Evolutionary conservation across 2,113 vertebrate genomes (phyloP).

Genomic region (Cepphus grylle): DNA sequence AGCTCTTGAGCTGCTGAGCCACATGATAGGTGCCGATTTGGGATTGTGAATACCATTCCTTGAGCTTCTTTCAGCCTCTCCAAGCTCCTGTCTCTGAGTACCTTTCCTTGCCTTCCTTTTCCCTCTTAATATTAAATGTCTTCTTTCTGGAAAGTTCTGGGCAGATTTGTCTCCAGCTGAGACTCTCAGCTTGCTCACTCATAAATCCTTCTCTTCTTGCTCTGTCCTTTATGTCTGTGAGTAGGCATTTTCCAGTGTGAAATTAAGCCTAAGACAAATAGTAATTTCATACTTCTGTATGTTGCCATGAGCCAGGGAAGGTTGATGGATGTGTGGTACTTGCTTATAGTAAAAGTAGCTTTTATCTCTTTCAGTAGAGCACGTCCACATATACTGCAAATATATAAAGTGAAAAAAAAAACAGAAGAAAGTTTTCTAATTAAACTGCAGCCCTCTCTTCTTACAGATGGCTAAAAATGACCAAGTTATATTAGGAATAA

Average conservation of each 20-base stretch:
- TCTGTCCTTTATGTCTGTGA: background rate
- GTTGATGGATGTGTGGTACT: too few relatives aligned
- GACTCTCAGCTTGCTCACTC: background rate
- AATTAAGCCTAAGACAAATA: background rate
- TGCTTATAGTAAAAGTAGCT: background rate
- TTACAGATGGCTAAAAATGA: background rate
- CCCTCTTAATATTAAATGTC: background rate
- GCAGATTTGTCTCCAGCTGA: background rate
- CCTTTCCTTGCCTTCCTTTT: background rate
- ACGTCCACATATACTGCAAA: background rate
- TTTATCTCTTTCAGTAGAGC: background rate
- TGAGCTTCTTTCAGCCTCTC: background rate
- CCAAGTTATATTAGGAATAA: background rate
- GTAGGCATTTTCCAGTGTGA: background rate
- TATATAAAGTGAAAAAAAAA: background rate
- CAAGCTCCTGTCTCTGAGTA: background rate
- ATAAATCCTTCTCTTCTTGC: background rate
- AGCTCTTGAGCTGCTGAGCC: background rate
- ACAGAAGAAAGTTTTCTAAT: background rate
- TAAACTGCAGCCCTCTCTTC: background rate
- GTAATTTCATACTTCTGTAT: background rate
- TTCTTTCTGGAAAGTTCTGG: background rate
- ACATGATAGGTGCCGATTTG: rapidly evolving
- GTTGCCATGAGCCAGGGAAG: background rate
- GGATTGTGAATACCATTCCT: background rate